These are phyloP conservation scores for Conomelus anceps DNA, from an alignment of 2,888 invertebrate genomes.

Conservation along the genomic window DNA sequence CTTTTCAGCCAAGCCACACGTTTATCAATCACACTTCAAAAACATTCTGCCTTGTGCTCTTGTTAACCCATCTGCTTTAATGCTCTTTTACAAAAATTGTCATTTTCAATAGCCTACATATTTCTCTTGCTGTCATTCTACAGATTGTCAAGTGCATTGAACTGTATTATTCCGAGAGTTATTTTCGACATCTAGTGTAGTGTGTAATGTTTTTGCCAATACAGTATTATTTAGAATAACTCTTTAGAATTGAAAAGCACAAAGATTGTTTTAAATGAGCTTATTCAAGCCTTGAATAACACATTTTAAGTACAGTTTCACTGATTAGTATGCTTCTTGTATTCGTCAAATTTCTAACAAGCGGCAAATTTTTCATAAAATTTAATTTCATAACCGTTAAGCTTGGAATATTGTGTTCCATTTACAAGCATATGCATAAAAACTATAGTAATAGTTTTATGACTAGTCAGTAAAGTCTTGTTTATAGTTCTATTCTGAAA, in stretches of 20 bases:
- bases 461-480: not conserved
- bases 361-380: too few relatives aligned
- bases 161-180: not conserved
- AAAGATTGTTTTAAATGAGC: not conserved
- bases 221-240: not conserved
- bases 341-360: too few relatives aligned
- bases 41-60: not conserved
- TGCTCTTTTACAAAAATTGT: not conserved
- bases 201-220: not conserved
- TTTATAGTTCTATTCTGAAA: too few relatives aligned
- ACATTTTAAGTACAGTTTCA: too few relatives aligned
- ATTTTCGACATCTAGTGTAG: not conserved
- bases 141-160: not conserved
- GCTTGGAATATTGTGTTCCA: too few relatives aligned
- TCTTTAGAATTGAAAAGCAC: not conserved
- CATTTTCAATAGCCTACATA: not conserved
- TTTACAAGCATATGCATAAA: too few relatives aligned
- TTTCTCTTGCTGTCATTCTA: not conserved
- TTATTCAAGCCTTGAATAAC: too few relatives aligned
- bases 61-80: not conserved
- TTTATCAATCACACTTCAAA: too few relatives aligned
- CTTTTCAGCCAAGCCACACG: too few relatives aligned
- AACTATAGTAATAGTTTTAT: not conserved
- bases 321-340: too few relatives aligned
- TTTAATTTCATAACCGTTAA: too few relatives aligned